Conservation (phyloP, 2,113 vertebrate genomes). For the Embiotoca jacksoni region DNA sequence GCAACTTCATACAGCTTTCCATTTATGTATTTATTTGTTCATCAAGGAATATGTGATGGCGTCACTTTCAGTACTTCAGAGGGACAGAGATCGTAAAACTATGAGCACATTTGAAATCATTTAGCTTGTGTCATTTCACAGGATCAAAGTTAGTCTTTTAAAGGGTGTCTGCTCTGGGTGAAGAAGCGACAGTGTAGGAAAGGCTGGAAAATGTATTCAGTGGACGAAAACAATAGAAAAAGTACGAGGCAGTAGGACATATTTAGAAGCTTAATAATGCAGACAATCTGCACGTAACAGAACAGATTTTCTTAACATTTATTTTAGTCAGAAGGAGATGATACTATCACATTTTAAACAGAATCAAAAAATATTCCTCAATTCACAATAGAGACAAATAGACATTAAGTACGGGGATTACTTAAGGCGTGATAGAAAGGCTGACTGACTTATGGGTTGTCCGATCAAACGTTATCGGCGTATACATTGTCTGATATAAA, state of each 20-base stretch:
- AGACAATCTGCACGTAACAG: neutral
- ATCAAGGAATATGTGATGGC: conserved; percentile 11
- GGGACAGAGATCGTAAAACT: conserved; percentile 29
- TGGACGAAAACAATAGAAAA: conserved; percentile 36
- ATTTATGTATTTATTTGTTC: conserved; percentile 1
- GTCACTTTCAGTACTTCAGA: conserved; percentile 12
- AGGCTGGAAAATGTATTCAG: conserved; percentile 29
- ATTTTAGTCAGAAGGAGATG: neutral
- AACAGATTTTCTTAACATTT: conserved; percentile 8
- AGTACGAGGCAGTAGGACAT: conserved; percentile 11
- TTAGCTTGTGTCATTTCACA: conserved; percentile 47
- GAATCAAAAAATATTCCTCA: neutral
- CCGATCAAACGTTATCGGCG: too few relatives aligned
- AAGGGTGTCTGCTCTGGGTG: conserved; percentile 17
- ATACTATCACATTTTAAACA: neutral
- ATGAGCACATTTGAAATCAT: conserved; percentile 41
- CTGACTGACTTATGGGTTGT: too few relatives aligned
- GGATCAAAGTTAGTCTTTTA: conserved; percentile 40
- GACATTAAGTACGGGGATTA: neutral
- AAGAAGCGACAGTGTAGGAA: conserved; percentile 3
- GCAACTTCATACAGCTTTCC: conserved; percentile 10
- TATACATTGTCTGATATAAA: too few relatives aligned
- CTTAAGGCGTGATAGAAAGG: too few relatives aligned
- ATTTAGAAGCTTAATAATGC: conserved; percentile 39
- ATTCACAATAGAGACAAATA: neutral